phyloP scores from a whole-genome alignment of 2,113 vertebrate genomes.

The Gasterosteus aculeatus region DNA sequence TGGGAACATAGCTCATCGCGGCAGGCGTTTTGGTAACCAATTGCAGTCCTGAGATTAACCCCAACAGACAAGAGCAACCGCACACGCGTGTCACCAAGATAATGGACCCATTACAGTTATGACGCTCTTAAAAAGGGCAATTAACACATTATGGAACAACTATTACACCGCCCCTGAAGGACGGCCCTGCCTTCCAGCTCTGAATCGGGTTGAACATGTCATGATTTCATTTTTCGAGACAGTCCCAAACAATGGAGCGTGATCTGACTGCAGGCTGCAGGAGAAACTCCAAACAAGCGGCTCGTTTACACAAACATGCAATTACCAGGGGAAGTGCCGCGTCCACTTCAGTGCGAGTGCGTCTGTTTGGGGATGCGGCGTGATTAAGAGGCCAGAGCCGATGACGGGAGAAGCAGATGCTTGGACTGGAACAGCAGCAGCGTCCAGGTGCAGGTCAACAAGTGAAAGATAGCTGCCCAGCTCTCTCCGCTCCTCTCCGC shows the following conservation, averaged over 20 bases:
- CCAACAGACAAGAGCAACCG: slow-evolving; percentile 33
- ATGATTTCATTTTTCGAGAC: slow-evolving; percentile 7
- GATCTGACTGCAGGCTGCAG: slow-evolving; percentile 14
- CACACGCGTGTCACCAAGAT: neutral
- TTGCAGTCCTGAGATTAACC: slow-evolving; percentile 44
- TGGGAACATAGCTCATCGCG: slow-evolving; percentile 58
- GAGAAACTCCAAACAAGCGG: slow-evolving; percentile 34
- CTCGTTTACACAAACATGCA: slow-evolving; percentile 55
- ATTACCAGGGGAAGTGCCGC: slow-evolving; percentile 44
- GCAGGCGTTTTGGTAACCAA: slow-evolving; percentile 48
- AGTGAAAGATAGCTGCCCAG: slow-evolving; percentile 3
- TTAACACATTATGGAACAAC: slow-evolving; percentile 46
- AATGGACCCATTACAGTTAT: slow-evolving; percentile 36
- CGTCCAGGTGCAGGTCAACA: slow-evolving; percentile 20
- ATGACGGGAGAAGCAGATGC: slow-evolving; percentile 27
- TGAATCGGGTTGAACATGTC: slow-evolving; percentile 6
- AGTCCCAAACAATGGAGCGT: neutral
- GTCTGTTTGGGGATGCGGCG: slow-evolving; percentile 25
- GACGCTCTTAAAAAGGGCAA: slow-evolving; percentile 33
- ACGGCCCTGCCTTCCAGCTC: neutral
- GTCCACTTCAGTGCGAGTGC: slow-evolving; percentile 35
- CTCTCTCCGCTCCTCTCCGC: neutral
- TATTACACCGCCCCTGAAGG: neutral
- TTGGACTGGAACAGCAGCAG: slow-evolving; percentile 18
- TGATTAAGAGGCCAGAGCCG: slow-evolving; percentile 28